phyloP scores from a whole-genome alignment of 2,888 invertebrate species.

The Aporophyla nigra region DNA sequence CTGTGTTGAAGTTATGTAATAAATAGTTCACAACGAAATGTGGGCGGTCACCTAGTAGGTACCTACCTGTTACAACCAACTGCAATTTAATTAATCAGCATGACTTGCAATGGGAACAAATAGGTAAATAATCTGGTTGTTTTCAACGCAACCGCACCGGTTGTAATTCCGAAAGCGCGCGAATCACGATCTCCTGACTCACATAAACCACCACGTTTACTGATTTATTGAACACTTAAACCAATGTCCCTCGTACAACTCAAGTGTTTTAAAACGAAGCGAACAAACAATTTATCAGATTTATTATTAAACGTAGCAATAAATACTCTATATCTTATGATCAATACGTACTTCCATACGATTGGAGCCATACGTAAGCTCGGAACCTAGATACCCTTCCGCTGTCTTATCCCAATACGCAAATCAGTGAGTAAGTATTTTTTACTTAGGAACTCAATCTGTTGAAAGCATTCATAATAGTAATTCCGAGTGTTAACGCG shows the following conservation, averaged over 20 bases:
- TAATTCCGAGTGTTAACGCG: constrained; percentile 50
- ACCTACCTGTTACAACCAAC: background rate
- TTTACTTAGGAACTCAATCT: constrained; percentile 32
- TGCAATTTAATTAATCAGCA: constrained; percentile 32
- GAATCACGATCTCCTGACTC: constrained; percentile 69
- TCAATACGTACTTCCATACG: constrained; percentile 18
- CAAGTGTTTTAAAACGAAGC: constrained; percentile 79
- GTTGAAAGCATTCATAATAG: constrained; percentile 53
- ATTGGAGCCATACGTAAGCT: constrained; percentile 24
- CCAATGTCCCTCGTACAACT: constrained; percentile 75
- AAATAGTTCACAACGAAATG: constrained; percentile 5
- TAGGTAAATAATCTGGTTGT: constrained; percentile 61
- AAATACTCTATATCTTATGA: constrained; percentile 44
- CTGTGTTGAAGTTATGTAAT: background rate
- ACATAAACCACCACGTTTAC: constrained; percentile 68
- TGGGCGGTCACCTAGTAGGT: background rate
- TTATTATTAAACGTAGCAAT: constrained; percentile 58
- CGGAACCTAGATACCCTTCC: background rate
- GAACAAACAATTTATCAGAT: constrained; percentile 70
- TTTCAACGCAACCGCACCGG: constrained; percentile 60
- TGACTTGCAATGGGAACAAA: constrained; percentile 34
- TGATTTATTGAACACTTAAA: constrained; percentile 83
- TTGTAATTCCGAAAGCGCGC: constrained; percentile 68
- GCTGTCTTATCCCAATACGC: constrained; percentile 11
- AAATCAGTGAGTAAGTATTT: constrained; percentile 48